Evolutionary conservation across 2,113 vertebrate species (phyloP), one percentile per base, ranked within the genome.

Genomic region (Myiopsitta monachus): DNA sequence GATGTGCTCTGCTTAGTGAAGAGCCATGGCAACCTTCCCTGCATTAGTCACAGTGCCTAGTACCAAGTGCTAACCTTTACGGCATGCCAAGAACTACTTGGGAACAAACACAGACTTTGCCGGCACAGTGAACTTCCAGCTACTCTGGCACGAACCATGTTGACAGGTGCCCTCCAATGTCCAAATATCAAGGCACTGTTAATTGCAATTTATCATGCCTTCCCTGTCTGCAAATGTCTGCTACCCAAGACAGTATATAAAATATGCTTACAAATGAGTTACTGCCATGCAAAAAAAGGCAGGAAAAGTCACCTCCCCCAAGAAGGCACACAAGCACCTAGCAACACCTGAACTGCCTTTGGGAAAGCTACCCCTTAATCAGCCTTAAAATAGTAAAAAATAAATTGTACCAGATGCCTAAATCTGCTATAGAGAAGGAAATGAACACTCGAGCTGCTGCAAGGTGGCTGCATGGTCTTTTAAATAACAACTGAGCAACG

Each of bases 31-130:
- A 96, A 87, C 83, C 68, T 90, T 86, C 95, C 90, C 91, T 76
- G 76, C 69, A 83, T 94, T 97, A 94, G 92, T 95, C 95, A 95
- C 49, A 21, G 94, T 87, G 95, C 77, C 90, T 47, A 57, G 77
- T 73, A 93, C 94, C 90, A 89, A 96, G 88, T 73, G 83, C 92
- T 96, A 95, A 96, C 95, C 96, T 96, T 96, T 96, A 88, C 75
- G 82, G 88, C 80, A 96, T 78, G 94, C 92, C 95, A 96, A 96
- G 88, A 95, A 89, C 88, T 94, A 95, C 94, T 94, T 80, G 83
- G 96, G 92, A 96, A 87, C 92, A 95, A 96, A 95, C 10, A 26
- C 66, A 57, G 94, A 21, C 95, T 94, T 64, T 89, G 87, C 87
- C 7, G 19, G n/a, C 30, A 33, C 30, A 1, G 49, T 59, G 47